Evolutionary conservation across 2,113 vertebrate species (phyloP), one percentile per base, ranked within the genome.

Genomic region (Leiothrix lutea): DNA sequence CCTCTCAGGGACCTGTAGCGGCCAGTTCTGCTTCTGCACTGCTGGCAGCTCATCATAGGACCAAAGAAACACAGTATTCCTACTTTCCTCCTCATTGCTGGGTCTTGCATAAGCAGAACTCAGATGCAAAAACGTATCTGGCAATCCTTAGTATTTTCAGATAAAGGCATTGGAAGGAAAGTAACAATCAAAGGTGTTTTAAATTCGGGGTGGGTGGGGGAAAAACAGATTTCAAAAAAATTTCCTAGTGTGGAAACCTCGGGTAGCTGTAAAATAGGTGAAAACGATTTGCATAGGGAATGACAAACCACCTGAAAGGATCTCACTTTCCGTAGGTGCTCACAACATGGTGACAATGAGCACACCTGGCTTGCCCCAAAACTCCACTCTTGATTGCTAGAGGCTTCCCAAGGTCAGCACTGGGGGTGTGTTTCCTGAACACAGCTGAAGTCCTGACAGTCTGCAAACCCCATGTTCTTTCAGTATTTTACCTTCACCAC

Each of bases 1-100:
- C 33, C 69, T 94, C 94, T 96, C 91, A 92, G 92, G 93, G 90
- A 97, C 60, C n/a, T 73, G 77, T 70, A 69, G 70, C 45, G 6
- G 58, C 66, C 57, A 6, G 47, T 47, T 33, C 44, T 90, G 86
- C 69, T 20, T 53, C 53, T 51, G 54, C 44, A 21, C 36, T 73
- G 50, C 77, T 65, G 74, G 89, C 77, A 91, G 73, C 84, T 86
- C 51, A 80, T 38, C 56, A 15, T 87, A 67, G 94, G 94, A 97
- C 94, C 92, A 96, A 95, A 95, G 91, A 93, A 75, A 83, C 69
- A 80, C 14, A 35, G 15, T n/a, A 54, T 23, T 70, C 45, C 33
- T 33, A 12, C 62, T 17, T 80, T 58, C 51, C 64, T 42, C 53
- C 40, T 73, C 15, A 4, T 53, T 28, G 74, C 85, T 6, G 3